A percentile compares a stretch with the other conserved stretches of the same genome.
Evolutionary conservation across 2,113 vertebrate genomes (phyloP).

Genomic region (Chamaetylas fuelleborni): DNA sequence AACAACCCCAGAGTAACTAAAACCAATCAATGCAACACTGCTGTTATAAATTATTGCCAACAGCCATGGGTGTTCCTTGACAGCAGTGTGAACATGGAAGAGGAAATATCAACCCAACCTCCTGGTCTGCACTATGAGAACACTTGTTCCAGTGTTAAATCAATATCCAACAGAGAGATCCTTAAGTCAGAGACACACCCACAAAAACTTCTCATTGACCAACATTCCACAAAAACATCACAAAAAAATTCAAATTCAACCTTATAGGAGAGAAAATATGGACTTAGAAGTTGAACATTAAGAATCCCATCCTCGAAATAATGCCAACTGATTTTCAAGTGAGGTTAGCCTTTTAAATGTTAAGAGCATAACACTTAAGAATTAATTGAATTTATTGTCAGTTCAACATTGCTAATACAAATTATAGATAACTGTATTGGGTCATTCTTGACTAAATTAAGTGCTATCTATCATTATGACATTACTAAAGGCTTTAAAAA

Average conservation of each 20-base stretch:
- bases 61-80: not conserved
- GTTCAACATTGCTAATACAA: conserved; percentile 12
- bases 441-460: conserved; percentile 44
- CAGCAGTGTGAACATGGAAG: not conserved
- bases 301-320: not conserved
- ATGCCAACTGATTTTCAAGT: conserved; percentile 43
- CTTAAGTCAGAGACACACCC: not conserved
- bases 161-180: not conserved
- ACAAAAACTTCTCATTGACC: not conserved
- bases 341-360: conserved; percentile 27
- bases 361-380: conserved; percentile 50
- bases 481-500: conserved; percentile 34
- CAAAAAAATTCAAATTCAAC: not conserved
- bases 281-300: conserved; percentile 8
- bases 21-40: not conserved
- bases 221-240: not conserved
- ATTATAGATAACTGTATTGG: conserved; percentile 23
- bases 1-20: not conserved
- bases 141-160: not conserved
- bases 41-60: not conserved
- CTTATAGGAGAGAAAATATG: not conserved
- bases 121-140: not conserved
- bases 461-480: conserved; percentile 51
- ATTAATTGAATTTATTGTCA: conserved; percentile 54
- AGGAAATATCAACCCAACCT: not conserved